Conservation (phyloP, 1,140 invertebrate genomes). For the Drosophila ironensis region DNA sequence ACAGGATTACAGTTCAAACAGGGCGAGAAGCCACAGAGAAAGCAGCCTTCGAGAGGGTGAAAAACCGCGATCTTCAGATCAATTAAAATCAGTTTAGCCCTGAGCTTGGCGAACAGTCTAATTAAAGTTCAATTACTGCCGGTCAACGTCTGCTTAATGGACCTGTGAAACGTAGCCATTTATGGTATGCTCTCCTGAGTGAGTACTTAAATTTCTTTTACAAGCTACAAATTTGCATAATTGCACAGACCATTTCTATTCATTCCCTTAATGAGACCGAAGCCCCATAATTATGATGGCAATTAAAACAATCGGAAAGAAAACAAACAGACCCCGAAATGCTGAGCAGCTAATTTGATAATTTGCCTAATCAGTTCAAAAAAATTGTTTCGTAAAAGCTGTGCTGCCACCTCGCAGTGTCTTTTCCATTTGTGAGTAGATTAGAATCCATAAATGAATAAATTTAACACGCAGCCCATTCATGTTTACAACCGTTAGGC, state of each 20-base stretch:
- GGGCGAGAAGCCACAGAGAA: constrained; percentile 26
- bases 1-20: constrained; percentile 33
- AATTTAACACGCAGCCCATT: constrained; percentile 45
- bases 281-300: constrained; percentile 41
- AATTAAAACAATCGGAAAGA: constrained; percentile 23
- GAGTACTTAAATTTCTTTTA: neutral
- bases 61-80: constrained; percentile 2
- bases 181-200: neutral
- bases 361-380: constrained; percentile 56
- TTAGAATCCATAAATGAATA: constrained; percentile 53
- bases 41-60: constrained; percentile 23
- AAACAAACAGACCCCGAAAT: constrained; percentile 31
- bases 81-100: constrained; percentile 29
- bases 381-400: constrained; percentile 34
- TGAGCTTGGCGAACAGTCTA: constrained; percentile 6
- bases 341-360: constrained; percentile 56
- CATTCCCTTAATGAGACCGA: constrained; percentile 18
- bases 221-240: neutral
- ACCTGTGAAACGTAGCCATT: too few relatives aligned
- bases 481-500: constrained; percentile 58
- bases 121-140: constrained; percentile 41
- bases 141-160: constrained; percentile 45
- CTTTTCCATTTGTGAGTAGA: constrained; percentile 26
- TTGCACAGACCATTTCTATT: constrained; percentile 8
- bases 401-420: neutral